Base-by-base conservation (phyloP, 1,140 invertebrate species). In the Glomeris maerens region DNA sequence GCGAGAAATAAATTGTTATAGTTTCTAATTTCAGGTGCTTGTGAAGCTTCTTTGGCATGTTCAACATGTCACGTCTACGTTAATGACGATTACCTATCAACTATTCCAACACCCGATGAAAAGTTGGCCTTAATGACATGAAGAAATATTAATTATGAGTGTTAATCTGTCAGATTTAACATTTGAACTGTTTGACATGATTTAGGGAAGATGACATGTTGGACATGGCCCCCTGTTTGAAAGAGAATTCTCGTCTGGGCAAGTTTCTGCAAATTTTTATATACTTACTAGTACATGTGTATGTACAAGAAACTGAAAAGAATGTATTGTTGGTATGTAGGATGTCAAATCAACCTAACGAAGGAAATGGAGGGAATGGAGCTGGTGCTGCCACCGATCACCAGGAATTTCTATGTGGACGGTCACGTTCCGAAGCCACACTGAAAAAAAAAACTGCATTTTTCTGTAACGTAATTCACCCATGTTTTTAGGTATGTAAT, bases 51-150 rank as follows among this genome's bases (percentile, higher is more conserved):
- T 13, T 62, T 97, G 62, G 95, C 95, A 1, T 98, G 95, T 68
- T 95, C 89, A 38, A 98, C 95, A 4, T 98, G 95, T 67, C 95
- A 98, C 73, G 84, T 96, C 22, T 98, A 98, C 68, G 86, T 98
- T 28, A 66, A 87, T 46, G 71, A 80, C 48, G 69, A 84, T 41
- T 86, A 79, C 70, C 66, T 73, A 42, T 79, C 89, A 55, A 83
- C 80, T 66, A 66, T 98, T 47, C 77, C 80, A 25, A 64, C 72
- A 44, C 75, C 92, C 2, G 76, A 80, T 48, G 94, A 98, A 65
- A 79, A 83, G 68, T 70, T 59, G 60, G 62, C 56, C 26, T n/a
- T 26, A 26, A 22, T 49, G n/a, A 26, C 1, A 44, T 0, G 27
- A 2, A 47, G 5, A 20, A 7, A n/a, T 20, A 23, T 40, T 22